These are phyloP conservation scores for Glaucidium brasilianum DNA, from an alignment of 2,113 vertebrate species.

Conservation along the genomic window DNA sequence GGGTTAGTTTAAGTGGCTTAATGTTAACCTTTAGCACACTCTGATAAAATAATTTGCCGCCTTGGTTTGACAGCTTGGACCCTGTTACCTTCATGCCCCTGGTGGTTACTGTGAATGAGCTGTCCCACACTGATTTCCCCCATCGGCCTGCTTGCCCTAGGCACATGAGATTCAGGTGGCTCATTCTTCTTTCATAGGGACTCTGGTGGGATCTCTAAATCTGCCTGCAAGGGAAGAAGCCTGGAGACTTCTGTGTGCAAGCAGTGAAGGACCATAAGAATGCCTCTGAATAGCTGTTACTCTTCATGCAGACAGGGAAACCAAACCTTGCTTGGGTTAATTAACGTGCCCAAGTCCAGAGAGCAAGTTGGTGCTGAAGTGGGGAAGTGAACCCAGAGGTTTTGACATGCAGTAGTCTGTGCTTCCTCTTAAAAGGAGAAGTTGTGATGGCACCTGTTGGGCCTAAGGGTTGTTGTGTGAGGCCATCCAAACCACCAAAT, in stretches of 20 bases:
- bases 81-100: background rate
- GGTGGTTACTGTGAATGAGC: background rate
- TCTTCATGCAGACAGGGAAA: background rate
- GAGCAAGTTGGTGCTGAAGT: background rate
- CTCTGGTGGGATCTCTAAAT: background rate
- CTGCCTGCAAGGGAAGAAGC: background rate
- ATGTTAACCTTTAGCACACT: background rate
- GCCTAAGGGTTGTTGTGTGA: background rate
- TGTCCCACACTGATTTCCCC: background rate
- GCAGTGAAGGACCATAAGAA: background rate
- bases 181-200: background rate
- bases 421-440: constrained; percentile 52
- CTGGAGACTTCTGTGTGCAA: background rate
- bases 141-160: background rate
- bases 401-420: constrained; percentile 9
- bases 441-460: constrained; percentile 43
- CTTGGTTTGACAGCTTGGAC: background rate
- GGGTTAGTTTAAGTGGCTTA: background rate
- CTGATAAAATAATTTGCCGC: background rate
- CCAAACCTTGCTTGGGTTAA: background rate
- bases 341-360: background rate
- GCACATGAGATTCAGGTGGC: background rate
- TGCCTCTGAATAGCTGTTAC: background rate
- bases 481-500: constrained; percentile 30
- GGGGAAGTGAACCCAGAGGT: constrained; percentile 35